Evolutionary conservation across 2,797 vertebrate species (phyloP), one percentile per base, ranked within the genome.

Genomic region (Smutsia temminckii): DNA sequence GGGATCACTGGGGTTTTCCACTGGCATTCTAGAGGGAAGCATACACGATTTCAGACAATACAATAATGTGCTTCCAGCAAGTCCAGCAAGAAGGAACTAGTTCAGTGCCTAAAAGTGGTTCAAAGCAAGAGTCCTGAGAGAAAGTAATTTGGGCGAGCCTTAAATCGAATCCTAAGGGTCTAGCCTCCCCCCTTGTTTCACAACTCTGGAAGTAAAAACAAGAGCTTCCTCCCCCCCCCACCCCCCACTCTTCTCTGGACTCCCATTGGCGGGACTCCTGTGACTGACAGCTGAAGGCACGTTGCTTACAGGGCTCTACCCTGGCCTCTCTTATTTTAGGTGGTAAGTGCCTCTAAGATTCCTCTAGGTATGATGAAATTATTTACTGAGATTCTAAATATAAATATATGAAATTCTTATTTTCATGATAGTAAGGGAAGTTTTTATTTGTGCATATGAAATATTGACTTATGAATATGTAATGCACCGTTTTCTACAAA

Each of bases 21-120:
- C 55, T 53, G 69, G 85, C 91, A 84, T 95, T 78, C 75, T 59
- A 80, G 85, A 96, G 96, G 94, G 96, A 95, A 91, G 86, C 34
- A 27, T 49, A 57, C n/a, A 20, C 29, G 66, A 53, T 79, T 95
- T 92, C 83, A 93, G 55, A 95, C 95, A 91, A 94, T 72, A 78
- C 79, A 80, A 61, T 92, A 53, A 89, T 0, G n/a, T 89, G 72
- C 72, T 88, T 97, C 96, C 93, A 94, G 63, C 88, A 95, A 96
- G 81, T 97, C 96, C 93, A 94, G 63, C 88, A 95, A 96, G 81
- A 91, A 93, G 72, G 80, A 95, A 77, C 91, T 83, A 51, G 90
- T 77, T 57, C 27, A 49, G 78, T 63, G 89, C 85, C 79, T 87
- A 40, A 80, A 87, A 95, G 57, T 71, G 49, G 42, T 84, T 94